phyloP scores from a whole-genome alignment of 2,113 vertebrate species.

The Tautogolabrus adspersus region DNA sequence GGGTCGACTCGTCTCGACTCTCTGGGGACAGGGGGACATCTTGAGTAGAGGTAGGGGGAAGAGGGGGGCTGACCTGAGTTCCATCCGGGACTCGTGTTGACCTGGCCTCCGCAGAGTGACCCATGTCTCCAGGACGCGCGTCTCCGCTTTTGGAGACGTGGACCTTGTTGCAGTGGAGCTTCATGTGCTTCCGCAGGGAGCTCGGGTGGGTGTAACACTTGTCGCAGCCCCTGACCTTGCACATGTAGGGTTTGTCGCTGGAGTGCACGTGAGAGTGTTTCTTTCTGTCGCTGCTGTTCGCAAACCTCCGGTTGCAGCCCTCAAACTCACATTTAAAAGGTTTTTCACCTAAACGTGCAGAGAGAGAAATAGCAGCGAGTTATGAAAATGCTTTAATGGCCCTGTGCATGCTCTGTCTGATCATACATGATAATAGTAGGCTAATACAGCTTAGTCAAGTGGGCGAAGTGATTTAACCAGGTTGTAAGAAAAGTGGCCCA shows the following conservation, averaged over 20 bases:
- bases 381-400: slow-evolving; percentile 50
- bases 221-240: slow-evolving; percentile 78
- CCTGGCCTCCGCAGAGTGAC: slow-evolving; percentile 64
- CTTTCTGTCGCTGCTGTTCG: slow-evolving; percentile 83
- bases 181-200: slow-evolving; percentile 82
- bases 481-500: background rate
- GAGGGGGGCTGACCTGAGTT: slow-evolving; percentile 63
- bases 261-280: slow-evolving; percentile 81
- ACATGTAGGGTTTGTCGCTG: slow-evolving; percentile 80
- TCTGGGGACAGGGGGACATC: slow-evolving; percentile 76
- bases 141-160: slow-evolving; percentile 68
- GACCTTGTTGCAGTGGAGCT: slow-evolving; percentile 80
- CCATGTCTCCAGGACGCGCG: slow-evolving; percentile 57
- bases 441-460: background rate
- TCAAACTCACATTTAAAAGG: slow-evolving; percentile 85
- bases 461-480: background rate
- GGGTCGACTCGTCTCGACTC: slow-evolving; percentile 76
- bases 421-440: background rate
- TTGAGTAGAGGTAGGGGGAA: slow-evolving; percentile 28
- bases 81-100: slow-evolving; percentile 72
- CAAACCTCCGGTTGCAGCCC: slow-evolving; percentile 83
- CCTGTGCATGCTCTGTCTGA: background rate
- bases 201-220: slow-evolving; percentile 81
- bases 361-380: slow-evolving; percentile 73
- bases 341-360: slow-evolving; percentile 84